Percentiles rank a stretch among this genome's conserved stretches.
Conservation (phyloP, 1,140 invertebrate species). For the Zaprionus taronus region DNA sequence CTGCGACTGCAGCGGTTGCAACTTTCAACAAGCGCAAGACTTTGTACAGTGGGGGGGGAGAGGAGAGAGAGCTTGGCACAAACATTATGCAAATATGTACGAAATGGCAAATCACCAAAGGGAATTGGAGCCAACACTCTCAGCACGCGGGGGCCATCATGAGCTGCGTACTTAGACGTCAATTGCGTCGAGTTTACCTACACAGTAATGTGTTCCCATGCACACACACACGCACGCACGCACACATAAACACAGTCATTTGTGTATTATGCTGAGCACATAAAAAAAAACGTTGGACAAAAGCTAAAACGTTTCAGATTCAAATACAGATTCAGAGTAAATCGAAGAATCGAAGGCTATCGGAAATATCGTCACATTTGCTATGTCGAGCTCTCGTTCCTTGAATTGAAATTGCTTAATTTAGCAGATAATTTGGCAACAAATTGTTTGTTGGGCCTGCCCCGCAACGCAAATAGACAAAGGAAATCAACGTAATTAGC, state of each 20-base stretch:
- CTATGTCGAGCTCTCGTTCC: slow-evolving; percentile 29
- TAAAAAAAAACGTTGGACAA: slow-evolving; percentile 30
- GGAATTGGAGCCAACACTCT: slow-evolving; percentile 25
- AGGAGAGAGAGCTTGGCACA: not conserved
- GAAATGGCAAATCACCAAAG: slow-evolving; percentile 18
- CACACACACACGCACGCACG: slow-evolving; percentile 16
- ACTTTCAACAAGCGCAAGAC: too few relatives aligned
- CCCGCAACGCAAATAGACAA: slow-evolving; percentile 11
- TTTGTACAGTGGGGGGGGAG: not conserved
- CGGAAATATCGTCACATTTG: slow-evolving; percentile 32
- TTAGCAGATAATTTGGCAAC: slow-evolving; percentile 40
- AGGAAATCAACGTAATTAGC: slow-evolving; percentile 37
- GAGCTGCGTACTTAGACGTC: slow-evolving; percentile 9
- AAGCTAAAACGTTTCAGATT: slow-evolving; percentile 22
- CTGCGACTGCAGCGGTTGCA: not conserved
- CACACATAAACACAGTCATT: slow-evolving; percentile 57
- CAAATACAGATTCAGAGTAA: slow-evolving; percentile 8
- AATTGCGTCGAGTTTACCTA: not conserved
- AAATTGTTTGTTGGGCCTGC: slow-evolving; percentile 13
- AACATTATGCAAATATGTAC: slow-evolving; percentile 28
- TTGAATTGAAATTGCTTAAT: slow-evolving; percentile 51
- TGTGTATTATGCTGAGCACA: slow-evolving; percentile 47
- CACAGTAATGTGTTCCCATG: slow-evolving; percentile 5
- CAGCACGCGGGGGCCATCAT: slow-evolving; percentile 23
- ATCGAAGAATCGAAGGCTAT: slow-evolving; percentile 3